Evolutionary conservation across 2,888 invertebrate genomes (phyloP), one percentile per base, ranked within the genome.

Genomic region (Chouioia cunea): DNA sequence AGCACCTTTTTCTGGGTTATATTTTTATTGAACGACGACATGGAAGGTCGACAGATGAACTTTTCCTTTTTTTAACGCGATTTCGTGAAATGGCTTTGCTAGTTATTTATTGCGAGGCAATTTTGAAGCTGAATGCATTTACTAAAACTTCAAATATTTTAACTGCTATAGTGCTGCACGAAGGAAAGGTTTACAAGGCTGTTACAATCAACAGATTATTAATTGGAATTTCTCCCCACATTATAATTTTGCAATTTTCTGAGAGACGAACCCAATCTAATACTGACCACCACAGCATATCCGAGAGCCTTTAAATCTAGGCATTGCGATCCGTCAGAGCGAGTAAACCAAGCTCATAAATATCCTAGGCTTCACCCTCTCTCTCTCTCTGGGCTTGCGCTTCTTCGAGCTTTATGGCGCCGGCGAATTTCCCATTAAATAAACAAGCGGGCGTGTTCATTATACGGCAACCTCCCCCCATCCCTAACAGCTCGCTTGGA

Each of bases 361-460:
- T 85, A 84, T 83, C 82, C 83, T 84, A 82, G 83, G 82, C 83
- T 82, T 83, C 83, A 81, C 79, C 78, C 77, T 73, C 74, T 63
- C 52, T 62, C 43, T 67, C 58, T 72, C 59, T 77, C 77, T 50
- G 44, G 16, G 50, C 20, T 50, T 16, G 50, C 50, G 64, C 81
- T 81, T 81, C 83, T 81, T 82, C 78, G 78, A 82, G 82, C 82
- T 85, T 85, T 85, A 85, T 84, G 83, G 83, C 81, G 82, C 83
- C 82, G 81, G 83, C 83, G 83, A 85, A 84, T 85, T 85, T 83
- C 83, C 85, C 83, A 85, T 85, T 85, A 84, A 85, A 85, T 84
- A 85, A 85, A 85, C 84, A 85, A 85, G 83, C 84, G 79, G 79
- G 83, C 83, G 67, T 75, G 73, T 74, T 71, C 71, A 67, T 71